Evolutionary conservation across 2,888 invertebrate species (phyloP).

Genomic region (Rhodophaea formosa): DNA sequence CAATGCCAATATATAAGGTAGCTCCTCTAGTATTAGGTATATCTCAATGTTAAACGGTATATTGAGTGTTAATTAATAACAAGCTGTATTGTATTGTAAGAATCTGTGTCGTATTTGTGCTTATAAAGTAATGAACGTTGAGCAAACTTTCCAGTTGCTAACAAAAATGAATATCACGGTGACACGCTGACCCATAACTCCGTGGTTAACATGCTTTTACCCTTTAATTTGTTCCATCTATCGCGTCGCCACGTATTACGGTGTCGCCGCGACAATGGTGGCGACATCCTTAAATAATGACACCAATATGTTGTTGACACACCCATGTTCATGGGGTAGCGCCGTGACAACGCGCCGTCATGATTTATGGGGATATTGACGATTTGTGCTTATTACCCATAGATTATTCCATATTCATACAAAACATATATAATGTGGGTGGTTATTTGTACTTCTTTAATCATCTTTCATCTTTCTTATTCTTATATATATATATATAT

Average conservation of each 20-base stretch:
- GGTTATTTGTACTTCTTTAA: no score
- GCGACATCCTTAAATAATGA: constrained; percentile 50
- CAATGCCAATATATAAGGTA: no score
- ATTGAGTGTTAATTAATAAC: no score
- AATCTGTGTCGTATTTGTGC: no score
- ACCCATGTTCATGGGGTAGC: constrained; percentile 35
- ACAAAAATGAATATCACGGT: constrained; percentile 25
- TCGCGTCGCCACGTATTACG: neutral
- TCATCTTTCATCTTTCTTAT: no score
- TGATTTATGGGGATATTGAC: constrained; percentile 70
- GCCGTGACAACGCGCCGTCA: constrained; percentile 37
- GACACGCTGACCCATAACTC: constrained; percentile 2
- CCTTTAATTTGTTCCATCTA: constrained; percentile 6
- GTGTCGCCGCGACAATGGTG: neutral
- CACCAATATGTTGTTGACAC: constrained; percentile 66
- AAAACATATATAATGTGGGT: no score
- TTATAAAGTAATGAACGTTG: no score
- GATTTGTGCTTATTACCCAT: constrained; percentile 51
- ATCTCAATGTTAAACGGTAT: no score
- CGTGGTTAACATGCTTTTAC: constrained; percentile 6
- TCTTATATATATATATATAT: no score
- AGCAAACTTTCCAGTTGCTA: neutral
- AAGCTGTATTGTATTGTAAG: no score
- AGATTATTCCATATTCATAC: neutral
- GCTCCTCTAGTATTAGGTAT: no score